These are phyloP conservation scores for Anagyrus pseudococci DNA, from an alignment of 2,888 invertebrate species.

Conservation along the genomic window DNA sequence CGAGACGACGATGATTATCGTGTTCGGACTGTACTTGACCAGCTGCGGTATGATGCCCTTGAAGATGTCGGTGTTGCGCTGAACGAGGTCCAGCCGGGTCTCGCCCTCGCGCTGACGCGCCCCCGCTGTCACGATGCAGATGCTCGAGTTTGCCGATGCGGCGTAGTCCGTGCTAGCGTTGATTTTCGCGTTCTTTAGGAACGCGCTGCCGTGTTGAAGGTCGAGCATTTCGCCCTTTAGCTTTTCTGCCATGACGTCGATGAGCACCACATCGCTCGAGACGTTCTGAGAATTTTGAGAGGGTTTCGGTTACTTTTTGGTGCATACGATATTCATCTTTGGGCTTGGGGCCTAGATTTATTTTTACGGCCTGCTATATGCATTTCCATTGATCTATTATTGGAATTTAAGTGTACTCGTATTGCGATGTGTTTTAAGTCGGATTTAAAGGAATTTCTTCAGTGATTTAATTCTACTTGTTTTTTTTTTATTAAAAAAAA, in stretches of 20 bases:
- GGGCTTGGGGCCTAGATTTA: no score
- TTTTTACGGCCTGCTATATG: no score
- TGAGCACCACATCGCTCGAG: conserved; percentile 80
- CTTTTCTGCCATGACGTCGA: conserved; percentile 84
- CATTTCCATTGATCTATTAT: no score
- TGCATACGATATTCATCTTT: no score
- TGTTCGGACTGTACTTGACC: conserved; percentile 84
- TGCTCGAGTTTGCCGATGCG: conserved; percentile 77
- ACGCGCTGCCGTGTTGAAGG: conserved; percentile 86
- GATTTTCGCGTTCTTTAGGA: conserved; percentile 81
- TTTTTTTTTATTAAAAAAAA: no score
- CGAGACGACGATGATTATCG: conserved; percentile 85
- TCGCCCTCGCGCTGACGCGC: conserved; percentile 91
- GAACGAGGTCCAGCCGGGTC: conserved; percentile 84
- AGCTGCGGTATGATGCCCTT: conserved; percentile 85
- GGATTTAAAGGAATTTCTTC: no score
- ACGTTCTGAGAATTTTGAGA: conserved; percentile 66
- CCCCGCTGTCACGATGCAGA: conserved; percentile 91
- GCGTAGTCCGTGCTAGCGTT: conserved; percentile 80
- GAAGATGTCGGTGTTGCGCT: conserved; percentile 88
- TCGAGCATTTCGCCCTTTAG: conserved; percentile 90
- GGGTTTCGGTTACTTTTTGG: no score
- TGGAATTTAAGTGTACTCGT: no score
- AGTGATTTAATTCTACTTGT: no score
- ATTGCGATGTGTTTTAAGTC: no score